Base-by-base conservation (phyloP, 2,113 vertebrate species). In the Rhynchomys soricoides region DNA sequence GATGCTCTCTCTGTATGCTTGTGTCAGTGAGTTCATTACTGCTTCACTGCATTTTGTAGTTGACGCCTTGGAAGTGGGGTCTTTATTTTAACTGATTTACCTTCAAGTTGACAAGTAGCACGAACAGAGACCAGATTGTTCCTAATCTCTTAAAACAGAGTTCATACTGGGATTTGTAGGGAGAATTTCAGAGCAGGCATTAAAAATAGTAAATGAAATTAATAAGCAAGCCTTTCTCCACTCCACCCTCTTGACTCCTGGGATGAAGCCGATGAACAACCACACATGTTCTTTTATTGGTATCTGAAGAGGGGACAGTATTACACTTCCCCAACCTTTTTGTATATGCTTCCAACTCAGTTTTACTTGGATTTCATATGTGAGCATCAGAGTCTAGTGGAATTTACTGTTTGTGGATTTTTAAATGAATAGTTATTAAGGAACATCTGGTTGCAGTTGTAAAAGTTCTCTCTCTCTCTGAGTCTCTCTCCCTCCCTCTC, bases 381-480 rank as follows among this genome's bases (percentile, higher is more conserved):
- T 85, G 86, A 96, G 66, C 71, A 95, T 78, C 83, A 83, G 37
- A 93, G 37, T 87, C 48, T 92, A 93, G 89, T 96, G 85, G 68
- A 96, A 95, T 96, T 96, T 87, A 90, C 70, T 95, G 64, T 96
- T 95, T 94, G 86, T 86, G 59, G 37, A 9, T 92, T 95, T 95
- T 91, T n/a, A 74, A 96, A 94, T 37, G 73, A 93, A 92, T 94
- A 85, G 21, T 96, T 94, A 48, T 95, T 97, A 94, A 96, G 92
- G 66, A 96, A 96, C 94, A 97, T 98, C 93, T 97, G 90, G 85
- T 94, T 93, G 48, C 37, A 96, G 57, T 95, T 96, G 97, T 88
- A 94, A 73, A 93, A 87, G 37, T 93, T 94, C 22, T 34, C 37
- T 37, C 8, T 79, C 48, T 79, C 7, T n/a, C n/a, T n/a, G n/a